Base-by-base conservation (phyloP, 2,888 invertebrate species). In the Phengaris arion region DNA sequence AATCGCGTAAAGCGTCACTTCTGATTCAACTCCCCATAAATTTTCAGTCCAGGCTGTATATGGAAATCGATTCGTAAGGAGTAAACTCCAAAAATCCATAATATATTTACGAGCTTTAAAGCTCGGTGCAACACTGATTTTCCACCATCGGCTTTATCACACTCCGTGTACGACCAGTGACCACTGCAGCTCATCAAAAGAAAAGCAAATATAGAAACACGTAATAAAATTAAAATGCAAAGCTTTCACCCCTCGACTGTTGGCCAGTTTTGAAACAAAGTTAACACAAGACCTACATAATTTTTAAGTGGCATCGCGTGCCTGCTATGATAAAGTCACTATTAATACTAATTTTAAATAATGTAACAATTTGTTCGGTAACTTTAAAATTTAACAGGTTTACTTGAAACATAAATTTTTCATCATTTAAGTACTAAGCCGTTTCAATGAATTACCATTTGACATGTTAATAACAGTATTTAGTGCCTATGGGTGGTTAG, bases 211-310 rank as follows among this genome's bases (percentile, higher is more conserved):
- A 55, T 55, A 7, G n/a, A 57, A 57, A 35, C 35, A 35, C 35
- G 35, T 59, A 10, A 22, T 59, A 10, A 22, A 59, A 59, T 59
- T 59, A 22, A 88, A 85, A 88, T 89, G 87, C 83, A 86, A 90
- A 64, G 4, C 64, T 64, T 64, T 64, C 35, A 45, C 64, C 59
- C 22, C 72, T 70, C 75, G 35, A 52, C 9, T 8, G 12, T 12
- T 45, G 64, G 35, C 59, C 59, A 59, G 9, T 59, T 59, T 22
- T 10, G 12, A 64, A 64, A 64, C 64, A 64, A 64, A 64, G 35
- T 64, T 64, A 45, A 6, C 64, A 64, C 12, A 35, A 64, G 35
- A 64, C 64, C 35, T 64, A 64, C 35, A 64, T 64, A 64, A 64
- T 64, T 64, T 64, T 64, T 64, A 64, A 64, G 64, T 64, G 64